A percentile compares a stretch with the other conserved stretches of the same genome.
These are phyloP conservation scores for Tenrec ecaudatus DNA, from an alignment of 2,113 vertebrate genomes.

Conservation along the genomic window DNA sequence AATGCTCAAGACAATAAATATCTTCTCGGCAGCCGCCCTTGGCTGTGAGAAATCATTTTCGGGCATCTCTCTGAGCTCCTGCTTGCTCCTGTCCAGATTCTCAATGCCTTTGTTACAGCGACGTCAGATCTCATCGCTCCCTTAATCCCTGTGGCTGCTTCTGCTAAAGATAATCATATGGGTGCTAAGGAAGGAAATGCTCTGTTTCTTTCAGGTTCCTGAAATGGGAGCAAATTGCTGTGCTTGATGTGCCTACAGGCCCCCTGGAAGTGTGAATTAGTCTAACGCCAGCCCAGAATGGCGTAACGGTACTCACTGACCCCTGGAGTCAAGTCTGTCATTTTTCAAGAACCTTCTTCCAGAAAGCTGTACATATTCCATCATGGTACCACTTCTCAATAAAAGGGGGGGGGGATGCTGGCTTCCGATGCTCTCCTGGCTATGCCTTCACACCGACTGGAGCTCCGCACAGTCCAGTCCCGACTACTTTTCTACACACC, in stretches of 20 bases:
- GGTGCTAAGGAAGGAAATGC: neutral
- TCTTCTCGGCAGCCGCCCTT: conserved; percentile 72
- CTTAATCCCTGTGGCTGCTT: neutral
- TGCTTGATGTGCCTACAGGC: neutral
- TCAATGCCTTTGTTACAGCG: neutral
- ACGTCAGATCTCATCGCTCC: neutral
- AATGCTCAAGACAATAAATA: conserved; percentile 74
- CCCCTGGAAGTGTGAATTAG: neutral
- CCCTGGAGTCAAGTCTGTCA: neutral
- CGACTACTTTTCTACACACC: neutral
- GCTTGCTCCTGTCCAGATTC: conserved; percentile 23
- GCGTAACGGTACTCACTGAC: neutral
- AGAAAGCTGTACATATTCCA: neutral
- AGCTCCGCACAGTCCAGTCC: neutral
- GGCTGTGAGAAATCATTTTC: conserved; percentile 78
- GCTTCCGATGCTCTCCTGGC: neutral
- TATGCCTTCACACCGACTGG: neutral
- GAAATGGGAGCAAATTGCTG: neutral
- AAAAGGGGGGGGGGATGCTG: neutral
- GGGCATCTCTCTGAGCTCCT: conserved; percentile 57
- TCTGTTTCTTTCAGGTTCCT: neutral
- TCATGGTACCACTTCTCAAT: neutral
- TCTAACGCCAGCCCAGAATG: neutral
- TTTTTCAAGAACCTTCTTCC: conserved; percentile 27
- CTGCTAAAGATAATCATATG: neutral